Evolutionary conservation across 2,113 vertebrate genomes (phyloP), one percentile per base, ranked within the genome.

Genomic region (Hydrochoerus hydrochaeris): DNA sequence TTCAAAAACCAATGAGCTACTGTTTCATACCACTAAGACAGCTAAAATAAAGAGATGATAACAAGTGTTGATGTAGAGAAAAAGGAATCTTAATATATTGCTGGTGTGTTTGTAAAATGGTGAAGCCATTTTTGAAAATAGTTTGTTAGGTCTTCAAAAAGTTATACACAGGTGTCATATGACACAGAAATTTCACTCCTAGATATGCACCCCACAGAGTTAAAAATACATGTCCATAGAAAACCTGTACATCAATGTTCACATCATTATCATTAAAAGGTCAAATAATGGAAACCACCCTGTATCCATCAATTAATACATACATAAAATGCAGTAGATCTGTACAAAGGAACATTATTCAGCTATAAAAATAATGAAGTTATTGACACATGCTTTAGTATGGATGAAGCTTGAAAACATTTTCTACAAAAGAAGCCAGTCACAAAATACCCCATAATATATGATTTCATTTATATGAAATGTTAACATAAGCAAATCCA

Each of bases 381-480:
- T 35, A 93, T 14, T 73, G 63, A 73, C 16, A 92, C 17, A 30
- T 80, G 22, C 3, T 71, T 97, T 44, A 85, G 65, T 12, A 78
- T 58, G 35, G 38, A 57, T 67, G 41, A 86, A 90, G 4, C 22
- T 7, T 96, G 30, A 85, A 91, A 82, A 88, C 49, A 69, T 90
- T 94, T 22, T 86, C 32, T 14, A 5, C 77, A 58, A 88, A 95
- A 80, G 32, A 78, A 73, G 2, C 14, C 35, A 62, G 30, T 96
- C 54, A 69, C n/a, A 81, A 92, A 97, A 93, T 28, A 85, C 14
- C 20, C 65, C 1, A 7, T 82, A 85, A 6, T 86, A 16, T 38
- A 75, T 95, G 8, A 82, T 52, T 86, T 54, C 46, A 91, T 88
- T 95, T 94, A 85, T 30, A 90, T 81, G 30, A 93, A 90, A 78